A percentile compares a stretch with the other conserved stretches of the same genome.
phyloP scores from a whole-genome alignment of 2,113 vertebrate genomes.

The Salvelinus namaycush region DNA sequence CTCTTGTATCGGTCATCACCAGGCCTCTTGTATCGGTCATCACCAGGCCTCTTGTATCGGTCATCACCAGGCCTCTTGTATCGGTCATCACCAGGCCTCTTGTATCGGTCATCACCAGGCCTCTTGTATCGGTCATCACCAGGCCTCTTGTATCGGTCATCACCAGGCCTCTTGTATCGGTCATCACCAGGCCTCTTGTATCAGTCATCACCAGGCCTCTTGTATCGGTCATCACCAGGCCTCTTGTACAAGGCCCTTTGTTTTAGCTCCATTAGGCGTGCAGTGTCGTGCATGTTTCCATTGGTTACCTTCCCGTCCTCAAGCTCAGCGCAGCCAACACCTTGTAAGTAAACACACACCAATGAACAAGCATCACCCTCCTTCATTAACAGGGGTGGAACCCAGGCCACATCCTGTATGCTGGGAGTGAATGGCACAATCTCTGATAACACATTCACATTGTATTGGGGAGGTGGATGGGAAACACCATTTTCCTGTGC shows the following conservation, averaged over 20 bases:
- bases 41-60: no score
- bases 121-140: no score
- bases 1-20: no score
- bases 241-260: slow-evolving; percentile 48
- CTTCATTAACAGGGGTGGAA: slow-evolving; percentile 38
- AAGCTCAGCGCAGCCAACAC: slow-evolving; percentile 47
- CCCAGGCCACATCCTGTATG: not conserved
- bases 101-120: no score
- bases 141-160: no score
- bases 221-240: not conserved
- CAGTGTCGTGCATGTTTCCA: slow-evolving; percentile 35
- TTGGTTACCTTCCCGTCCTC: slow-evolving; percentile 12
- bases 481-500: not conserved
- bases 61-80: no score
- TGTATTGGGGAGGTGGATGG: not conserved
- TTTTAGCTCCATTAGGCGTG: slow-evolving; percentile 50
- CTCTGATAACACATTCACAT: slow-evolving; percentile 44
- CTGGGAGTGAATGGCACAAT: slow-evolving; percentile 11
- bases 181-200: no score
- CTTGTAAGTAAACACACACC: slow-evolving; percentile 59
- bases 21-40: no score
- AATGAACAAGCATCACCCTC: slow-evolving; percentile 57
- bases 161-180: no score
- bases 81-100: no score
- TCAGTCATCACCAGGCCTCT: no score